phyloP scores from a whole-genome alignment of 2,888 invertebrate genomes.

The Latrodectus elegans region DNA sequence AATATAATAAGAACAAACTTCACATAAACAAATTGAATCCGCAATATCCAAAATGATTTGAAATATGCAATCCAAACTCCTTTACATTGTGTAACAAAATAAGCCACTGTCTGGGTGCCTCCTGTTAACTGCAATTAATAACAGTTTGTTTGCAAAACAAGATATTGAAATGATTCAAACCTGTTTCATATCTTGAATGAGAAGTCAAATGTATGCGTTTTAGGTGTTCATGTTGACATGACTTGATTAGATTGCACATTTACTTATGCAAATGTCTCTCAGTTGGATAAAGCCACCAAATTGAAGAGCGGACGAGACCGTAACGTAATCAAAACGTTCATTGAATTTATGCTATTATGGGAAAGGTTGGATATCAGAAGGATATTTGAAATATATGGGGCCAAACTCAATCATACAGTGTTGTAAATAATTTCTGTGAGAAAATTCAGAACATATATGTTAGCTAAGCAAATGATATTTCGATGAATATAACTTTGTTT shows the following conservation, averaged over 20 bases:
- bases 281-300: constrained; percentile 15
- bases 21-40: no score
- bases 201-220: constrained; percentile 28
- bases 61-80: no score
- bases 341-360: background rate
- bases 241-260: constrained; percentile 24
- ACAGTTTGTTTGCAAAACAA: constrained; percentile 38
- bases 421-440: no score
- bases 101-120: background rate
- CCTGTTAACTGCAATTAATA: constrained; percentile 7
- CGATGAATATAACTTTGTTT: no score
- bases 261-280: constrained; percentile 44
- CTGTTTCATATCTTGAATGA: constrained; percentile 4
- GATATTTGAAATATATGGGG: background rate
- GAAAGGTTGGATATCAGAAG: no score
- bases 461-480: no score
- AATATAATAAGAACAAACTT: no score
- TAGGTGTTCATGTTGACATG: constrained; percentile 52
- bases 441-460: no score
- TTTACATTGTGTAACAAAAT: background rate
- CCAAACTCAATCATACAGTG: no score
- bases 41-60: no score
- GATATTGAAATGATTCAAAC: background rate
- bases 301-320: background rate
- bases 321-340: constrained; percentile 17